These are phyloP conservation scores for Orthosia gothica DNA, from an alignment of 2,888 invertebrate genomes.

Conservation along the genomic window DNA sequence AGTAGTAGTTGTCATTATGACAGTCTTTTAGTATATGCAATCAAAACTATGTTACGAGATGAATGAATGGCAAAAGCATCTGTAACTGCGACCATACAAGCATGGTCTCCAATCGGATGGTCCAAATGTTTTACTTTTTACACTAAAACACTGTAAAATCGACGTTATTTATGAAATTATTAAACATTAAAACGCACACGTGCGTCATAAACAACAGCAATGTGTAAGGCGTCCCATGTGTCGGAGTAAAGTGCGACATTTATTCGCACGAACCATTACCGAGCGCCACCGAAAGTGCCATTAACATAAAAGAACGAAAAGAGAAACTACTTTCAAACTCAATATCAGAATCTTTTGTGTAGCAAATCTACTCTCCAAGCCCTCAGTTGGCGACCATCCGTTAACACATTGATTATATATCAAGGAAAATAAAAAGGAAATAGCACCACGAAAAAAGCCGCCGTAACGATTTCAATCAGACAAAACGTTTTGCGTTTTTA, in stretches of 20 bases:
- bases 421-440: constrained; percentile 90
- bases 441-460: constrained; percentile 87
- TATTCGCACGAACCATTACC: constrained; percentile 87
- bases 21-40: neutral
- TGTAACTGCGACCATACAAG: neutral
- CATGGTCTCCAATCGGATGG: neutral
- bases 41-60: neutral
- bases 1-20: neutral
- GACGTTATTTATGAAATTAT: constrained; percentile 69
- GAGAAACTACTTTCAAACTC: constrained; percentile 90
- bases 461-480: constrained; percentile 91
- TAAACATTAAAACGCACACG: constrained; percentile 70
- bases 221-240: constrained; percentile 78
- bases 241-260: constrained; percentile 83
- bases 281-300: constrained; percentile 86
- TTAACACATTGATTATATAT: constrained; percentile 92
- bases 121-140: constrained; percentile 36
- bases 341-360: constrained; percentile 91
- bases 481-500: constrained; percentile 92
- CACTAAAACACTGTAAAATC: constrained; percentile 57
- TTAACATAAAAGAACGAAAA: constrained; percentile 89
- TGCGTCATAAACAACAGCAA: constrained; percentile 76
- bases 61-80: neutral
- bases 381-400: constrained; percentile 88
- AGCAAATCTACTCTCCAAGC: constrained; percentile 88